Conservation (phyloP, 1,140 invertebrate species). For the Phortica variegata region DNA sequence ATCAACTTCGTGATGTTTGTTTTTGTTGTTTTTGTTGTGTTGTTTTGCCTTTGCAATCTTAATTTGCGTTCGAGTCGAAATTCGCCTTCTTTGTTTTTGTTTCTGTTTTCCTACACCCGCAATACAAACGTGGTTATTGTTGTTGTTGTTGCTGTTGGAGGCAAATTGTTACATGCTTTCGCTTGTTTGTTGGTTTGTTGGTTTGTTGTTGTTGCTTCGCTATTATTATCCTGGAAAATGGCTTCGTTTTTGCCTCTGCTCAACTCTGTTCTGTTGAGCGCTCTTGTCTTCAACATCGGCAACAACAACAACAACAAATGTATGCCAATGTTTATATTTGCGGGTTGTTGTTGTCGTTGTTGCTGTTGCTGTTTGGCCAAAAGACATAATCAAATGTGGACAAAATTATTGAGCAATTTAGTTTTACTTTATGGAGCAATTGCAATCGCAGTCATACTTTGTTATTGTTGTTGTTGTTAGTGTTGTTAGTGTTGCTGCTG, state of each 20-base stretch:
- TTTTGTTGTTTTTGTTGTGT: not conserved
- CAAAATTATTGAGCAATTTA: constrained; percentile 56
- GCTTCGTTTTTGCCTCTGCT: too few relatives aligned
- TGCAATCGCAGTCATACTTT: constrained; percentile 17
- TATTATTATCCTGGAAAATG: too few relatives aligned
- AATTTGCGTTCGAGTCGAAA: too few relatives aligned
- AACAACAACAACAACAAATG: too few relatives aligned
- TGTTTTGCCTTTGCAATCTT: constrained; percentile 33
- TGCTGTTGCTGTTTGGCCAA: constrained; percentile 16
- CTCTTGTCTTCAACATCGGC: too few relatives aligned
- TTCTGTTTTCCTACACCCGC: constrained; percentile 33
- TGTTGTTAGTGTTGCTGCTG: not conserved
- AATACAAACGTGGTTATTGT: constrained; percentile 16
- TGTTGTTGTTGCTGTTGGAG: constrained; percentile 32
- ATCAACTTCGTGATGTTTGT: too few relatives aligned
- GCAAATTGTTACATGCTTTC: constrained; percentile 49
- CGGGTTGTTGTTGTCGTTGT: constrained; percentile 33
- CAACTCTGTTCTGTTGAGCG: too few relatives aligned
- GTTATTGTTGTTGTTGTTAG: constrained; percentile 9
- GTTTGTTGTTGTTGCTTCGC: too few relatives aligned
- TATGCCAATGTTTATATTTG: too few relatives aligned
- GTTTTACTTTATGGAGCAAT: constrained; percentile 55
- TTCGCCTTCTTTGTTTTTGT: too few relatives aligned
- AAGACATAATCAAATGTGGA: constrained; percentile 55
- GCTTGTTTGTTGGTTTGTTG: not conserved